phyloP scores from a whole-genome alignment of 2,797 vertebrate genomes.

The Erethizon dorsatum region DNA sequence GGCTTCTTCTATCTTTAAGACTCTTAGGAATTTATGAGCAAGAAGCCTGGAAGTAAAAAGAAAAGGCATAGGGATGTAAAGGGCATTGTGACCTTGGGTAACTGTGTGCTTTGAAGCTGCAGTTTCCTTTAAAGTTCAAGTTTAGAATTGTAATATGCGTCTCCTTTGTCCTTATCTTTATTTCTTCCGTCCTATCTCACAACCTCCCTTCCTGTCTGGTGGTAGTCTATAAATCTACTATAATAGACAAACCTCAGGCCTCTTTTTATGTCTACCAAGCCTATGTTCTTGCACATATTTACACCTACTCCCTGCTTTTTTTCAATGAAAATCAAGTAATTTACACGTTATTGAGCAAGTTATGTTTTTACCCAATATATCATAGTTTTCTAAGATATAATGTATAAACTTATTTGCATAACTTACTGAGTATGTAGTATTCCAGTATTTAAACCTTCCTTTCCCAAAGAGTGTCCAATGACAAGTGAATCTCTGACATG shows the following conservation, averaged over 20 bases:
- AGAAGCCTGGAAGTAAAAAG: background rate
- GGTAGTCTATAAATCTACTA: background rate
- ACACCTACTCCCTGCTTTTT: background rate
- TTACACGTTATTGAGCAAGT: background rate
- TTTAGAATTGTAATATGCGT: background rate
- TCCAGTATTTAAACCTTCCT: background rate
- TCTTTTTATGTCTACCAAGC: background rate
- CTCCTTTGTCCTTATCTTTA: background rate
- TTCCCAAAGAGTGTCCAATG: background rate
- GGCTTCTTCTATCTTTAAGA: background rate
- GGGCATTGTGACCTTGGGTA: background rate
- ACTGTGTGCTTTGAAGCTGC: background rate
- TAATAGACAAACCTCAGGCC: background rate
- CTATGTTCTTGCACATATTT: background rate
- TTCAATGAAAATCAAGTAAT: background rate
- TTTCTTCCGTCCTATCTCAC: background rate
- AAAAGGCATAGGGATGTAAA: background rate
- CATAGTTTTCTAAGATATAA: constrained; percentile 11
- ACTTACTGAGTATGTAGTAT: background rate
- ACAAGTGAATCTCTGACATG: background rate
- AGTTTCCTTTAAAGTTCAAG: background rate
- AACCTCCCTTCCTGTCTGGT: background rate
- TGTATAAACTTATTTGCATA: background rate
- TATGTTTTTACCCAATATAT: background rate
- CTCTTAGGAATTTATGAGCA: background rate